These are phyloP conservation scores for Acanthochromis polyacanthus DNA, from an alignment of 2,113 vertebrate genomes.

Conservation along the genomic window DNA sequence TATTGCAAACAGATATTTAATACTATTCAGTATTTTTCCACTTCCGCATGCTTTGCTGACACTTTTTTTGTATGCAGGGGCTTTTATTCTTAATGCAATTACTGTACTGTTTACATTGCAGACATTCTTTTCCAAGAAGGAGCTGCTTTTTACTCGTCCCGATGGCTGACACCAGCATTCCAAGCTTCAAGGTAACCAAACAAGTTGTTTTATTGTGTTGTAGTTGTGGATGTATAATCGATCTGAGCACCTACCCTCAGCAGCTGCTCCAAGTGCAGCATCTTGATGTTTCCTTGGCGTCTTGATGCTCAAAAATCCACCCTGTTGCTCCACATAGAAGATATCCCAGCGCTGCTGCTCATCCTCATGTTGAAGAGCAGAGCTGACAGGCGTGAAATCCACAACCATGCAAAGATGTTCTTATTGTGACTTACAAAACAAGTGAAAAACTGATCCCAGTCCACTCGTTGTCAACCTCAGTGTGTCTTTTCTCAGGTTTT, in stretches of 20 bases:
- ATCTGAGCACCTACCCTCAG: constrained; percentile 73
- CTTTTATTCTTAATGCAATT: background rate
- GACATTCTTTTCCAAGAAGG: constrained; percentile 22
- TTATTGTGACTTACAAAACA: background rate
- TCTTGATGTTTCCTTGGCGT: constrained; percentile 67
- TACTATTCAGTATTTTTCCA: too few relatives aligned
- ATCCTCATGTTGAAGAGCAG: constrained; percentile 35
- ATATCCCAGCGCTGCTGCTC: background rate
- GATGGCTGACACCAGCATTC: constrained; percentile 28
- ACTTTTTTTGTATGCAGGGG: too few relatives aligned
- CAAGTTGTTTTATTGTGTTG: background rate
- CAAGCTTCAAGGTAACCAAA: constrained; percentile 76
- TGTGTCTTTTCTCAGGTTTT: background rate
- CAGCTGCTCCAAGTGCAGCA: constrained; percentile 67
- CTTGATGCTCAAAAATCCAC: constrained; percentile 38
- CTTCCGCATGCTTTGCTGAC: background rate
- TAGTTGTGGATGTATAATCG: background rate
- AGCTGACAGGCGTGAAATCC: background rate
- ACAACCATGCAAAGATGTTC: background rate
- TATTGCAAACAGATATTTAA: too few relatives aligned
- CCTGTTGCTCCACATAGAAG: constrained; percentile 16
- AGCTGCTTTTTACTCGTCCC: background rate
- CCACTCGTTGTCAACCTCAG: background rate
- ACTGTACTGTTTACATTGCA: background rate
- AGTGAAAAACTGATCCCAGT: constrained; percentile 7